Conservation (phyloP, 2,797 vertebrate genomes). For the Oreortyx pictus region DNA sequence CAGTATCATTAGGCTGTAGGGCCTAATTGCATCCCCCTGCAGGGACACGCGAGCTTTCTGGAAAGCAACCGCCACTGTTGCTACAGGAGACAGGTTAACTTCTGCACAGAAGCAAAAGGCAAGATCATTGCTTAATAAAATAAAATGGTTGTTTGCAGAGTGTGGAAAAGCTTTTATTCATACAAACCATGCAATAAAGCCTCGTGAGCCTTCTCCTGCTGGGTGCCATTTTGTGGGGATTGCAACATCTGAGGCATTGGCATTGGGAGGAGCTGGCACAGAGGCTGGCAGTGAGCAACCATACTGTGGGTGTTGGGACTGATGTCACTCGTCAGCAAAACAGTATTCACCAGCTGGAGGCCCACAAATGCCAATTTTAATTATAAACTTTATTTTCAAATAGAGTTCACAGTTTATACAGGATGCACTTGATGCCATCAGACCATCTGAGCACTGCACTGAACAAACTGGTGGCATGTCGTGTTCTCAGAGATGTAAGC, state of each 20-base stretch:
- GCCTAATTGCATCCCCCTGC: neutral
- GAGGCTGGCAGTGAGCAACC: constrained; percentile 34
- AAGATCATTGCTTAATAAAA: neutral
- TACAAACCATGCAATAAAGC: neutral
- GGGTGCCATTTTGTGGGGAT: neutral
- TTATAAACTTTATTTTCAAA: constrained; percentile 67
- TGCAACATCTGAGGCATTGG: constrained; percentile 37
- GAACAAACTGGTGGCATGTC: neutral
- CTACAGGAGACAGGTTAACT: neutral
- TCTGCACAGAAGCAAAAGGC: neutral
- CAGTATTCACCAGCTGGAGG: constrained; percentile 68
- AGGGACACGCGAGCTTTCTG: fast-evolving
- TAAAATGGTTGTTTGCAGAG: neutral
- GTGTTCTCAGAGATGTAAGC: neutral
- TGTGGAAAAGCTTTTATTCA: neutral
- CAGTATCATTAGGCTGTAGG: fast-evolving
- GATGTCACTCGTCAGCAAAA: constrained; percentile 55
- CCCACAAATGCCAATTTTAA: constrained; percentile 60
- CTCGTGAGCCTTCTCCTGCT: constrained; percentile 11
- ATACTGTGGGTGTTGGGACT: constrained; percentile 62
- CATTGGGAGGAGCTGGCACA: constrained; percentile 31
- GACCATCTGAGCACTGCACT: neutral
- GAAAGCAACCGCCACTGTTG: neutral
- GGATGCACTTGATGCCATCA: neutral
- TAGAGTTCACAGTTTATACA: constrained; percentile 44